phyloP scores from a whole-genome alignment of 2,113 vertebrate species.

The Ailurus styani region DNA sequence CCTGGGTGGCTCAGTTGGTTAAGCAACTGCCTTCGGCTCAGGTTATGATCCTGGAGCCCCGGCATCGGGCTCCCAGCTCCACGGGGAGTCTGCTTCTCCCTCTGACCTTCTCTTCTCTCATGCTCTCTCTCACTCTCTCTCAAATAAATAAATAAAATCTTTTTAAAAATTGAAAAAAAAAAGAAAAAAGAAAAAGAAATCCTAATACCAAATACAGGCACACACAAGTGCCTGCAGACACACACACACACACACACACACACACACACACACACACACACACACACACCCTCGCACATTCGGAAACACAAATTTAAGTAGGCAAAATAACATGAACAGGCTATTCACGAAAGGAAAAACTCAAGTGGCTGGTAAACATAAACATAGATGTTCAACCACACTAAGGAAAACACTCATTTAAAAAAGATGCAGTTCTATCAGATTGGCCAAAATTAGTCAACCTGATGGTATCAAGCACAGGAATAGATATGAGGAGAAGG shows the following conservation, averaged over 20 bases:
- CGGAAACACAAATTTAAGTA: not conserved
- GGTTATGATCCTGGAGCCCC: too few relatives aligned
- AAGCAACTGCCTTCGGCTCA: too few relatives aligned
- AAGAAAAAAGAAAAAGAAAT: too few relatives aligned
- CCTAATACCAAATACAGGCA: not conserved
- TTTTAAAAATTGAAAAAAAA: too few relatives aligned
- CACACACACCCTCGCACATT: not conserved
- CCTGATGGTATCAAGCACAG: not conserved
- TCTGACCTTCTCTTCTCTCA: too few relatives aligned
- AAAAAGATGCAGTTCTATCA: not conserved
- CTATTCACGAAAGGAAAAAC: not conserved
- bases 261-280: not conserved
- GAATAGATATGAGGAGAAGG: not conserved
- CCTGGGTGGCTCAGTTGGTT: too few relatives aligned
- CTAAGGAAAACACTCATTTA: not conserved
- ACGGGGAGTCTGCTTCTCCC: too few relatives aligned
- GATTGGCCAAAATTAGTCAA: not conserved
- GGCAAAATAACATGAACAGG: not conserved
- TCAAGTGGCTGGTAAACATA: not conserved
- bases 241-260: not conserved
- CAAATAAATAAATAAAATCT: too few relatives aligned
- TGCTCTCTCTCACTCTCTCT: too few relatives aligned
- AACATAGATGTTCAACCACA: not conserved
- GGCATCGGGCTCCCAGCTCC: too few relatives aligned
- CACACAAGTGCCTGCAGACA: too few relatives aligned